phyloP scores from a whole-genome alignment of 1,140 invertebrate genomes.

The Brachionus angularis region DNA sequence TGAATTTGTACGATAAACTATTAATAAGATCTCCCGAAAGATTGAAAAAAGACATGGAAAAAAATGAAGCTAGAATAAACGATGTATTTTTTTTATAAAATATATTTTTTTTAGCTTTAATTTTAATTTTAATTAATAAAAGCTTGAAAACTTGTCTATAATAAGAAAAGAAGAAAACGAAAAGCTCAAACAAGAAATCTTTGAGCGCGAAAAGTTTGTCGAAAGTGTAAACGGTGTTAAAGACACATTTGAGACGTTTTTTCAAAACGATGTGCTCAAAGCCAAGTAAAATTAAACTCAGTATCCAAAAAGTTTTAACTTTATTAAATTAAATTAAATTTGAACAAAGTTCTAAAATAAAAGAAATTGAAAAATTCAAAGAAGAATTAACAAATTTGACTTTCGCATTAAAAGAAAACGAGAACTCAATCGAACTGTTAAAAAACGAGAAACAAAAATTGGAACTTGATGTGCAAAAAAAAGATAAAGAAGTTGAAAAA shows the following conservation, averaged over 20 bases:
- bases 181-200: background rate
- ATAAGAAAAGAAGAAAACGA: slow-evolving; percentile 1
- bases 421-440: background rate
- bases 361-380: slow-evolving; percentile 12
- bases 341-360: background rate
- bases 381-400: background rate
- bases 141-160: slow-evolving; percentile 15
- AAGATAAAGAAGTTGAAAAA: background rate
- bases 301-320: too few species aligned
- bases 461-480: slow-evolving; percentile 11
- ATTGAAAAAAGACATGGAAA: slow-evolving; percentile 20
- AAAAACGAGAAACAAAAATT: background rate
- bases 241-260: background rate
- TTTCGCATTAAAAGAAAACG: background rate
- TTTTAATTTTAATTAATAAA: background rate
- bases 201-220: background rate
- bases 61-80: slow-evolving; percentile 12
- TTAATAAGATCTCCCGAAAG: slow-evolving; percentile 16
- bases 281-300: slow-evolving; percentile 8
- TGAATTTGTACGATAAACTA: slow-evolving; percentile 4
- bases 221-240: background rate
- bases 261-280: slow-evolving; percentile 3
- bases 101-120: background rate
- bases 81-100: background rate
- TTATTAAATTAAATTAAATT: too few species aligned